These are phyloP conservation scores for Cynoglossus semilaevis DNA, from an alignment of 2,113 vertebrate species.

Conservation along the genomic window DNA sequence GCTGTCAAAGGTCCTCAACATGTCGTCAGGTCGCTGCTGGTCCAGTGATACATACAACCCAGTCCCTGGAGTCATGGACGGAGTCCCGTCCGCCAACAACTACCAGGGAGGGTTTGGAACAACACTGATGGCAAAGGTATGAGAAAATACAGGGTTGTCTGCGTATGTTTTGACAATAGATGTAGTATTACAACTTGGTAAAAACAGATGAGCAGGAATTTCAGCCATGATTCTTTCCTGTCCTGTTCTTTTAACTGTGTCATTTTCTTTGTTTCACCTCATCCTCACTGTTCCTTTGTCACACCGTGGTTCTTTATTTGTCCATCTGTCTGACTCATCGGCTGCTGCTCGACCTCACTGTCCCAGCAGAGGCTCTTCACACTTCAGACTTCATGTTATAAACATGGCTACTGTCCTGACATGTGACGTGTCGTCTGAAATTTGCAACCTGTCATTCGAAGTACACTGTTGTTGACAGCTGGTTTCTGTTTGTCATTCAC, in stretches of 20 bases:
- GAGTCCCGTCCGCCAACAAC: constrained; percentile 94
- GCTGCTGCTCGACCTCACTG: constrained; percentile 28
- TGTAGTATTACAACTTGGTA: too few relatives aligned
- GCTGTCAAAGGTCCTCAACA: constrained; percentile 92
- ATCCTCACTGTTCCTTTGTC: constrained; percentile 27
- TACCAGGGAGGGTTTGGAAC: constrained; percentile 96
- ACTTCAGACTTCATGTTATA: too few relatives aligned
- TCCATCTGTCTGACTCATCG: constrained; percentile 32
- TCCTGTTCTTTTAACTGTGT: too few relatives aligned
- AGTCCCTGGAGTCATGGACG: constrained; percentile 97
- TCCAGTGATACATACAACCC: constrained; percentile 97
- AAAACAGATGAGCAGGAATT: too few relatives aligned
- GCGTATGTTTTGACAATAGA: neutral
- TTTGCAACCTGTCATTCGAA: too few relatives aligned
- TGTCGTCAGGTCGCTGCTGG: constrained; percentile 97
- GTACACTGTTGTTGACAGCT: too few relatives aligned
- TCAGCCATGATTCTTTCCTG: too few relatives aligned
- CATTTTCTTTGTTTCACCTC: constrained; percentile 19
- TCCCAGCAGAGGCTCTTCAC: neutral
- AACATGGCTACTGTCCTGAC: too few relatives aligned
- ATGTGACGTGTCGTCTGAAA: too few relatives aligned
- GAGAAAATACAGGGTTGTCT: neutral
- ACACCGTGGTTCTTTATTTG: constrained; percentile 1
- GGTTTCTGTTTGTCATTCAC: too few relatives aligned
- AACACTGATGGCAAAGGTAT: constrained; percentile 92